Evolutionary conservation across 2,113 vertebrate genomes (phyloP).

Genomic region (Lota lota): DNA sequence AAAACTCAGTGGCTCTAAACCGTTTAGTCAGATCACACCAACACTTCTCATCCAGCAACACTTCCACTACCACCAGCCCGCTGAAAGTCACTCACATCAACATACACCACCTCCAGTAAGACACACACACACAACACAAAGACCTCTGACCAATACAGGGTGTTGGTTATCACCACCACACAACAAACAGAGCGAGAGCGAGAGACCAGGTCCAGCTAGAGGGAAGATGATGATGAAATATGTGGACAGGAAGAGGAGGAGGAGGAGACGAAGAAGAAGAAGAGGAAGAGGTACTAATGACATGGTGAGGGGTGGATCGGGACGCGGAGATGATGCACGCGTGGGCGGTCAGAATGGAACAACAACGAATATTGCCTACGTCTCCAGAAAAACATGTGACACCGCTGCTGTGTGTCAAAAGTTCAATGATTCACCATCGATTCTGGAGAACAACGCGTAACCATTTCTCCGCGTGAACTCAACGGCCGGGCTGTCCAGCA

Average conservation of each 20-base stretch:
- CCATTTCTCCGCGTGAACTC: background rate
- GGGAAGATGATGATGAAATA: too few relatives aligned
- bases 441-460: constrained; percentile 9
- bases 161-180: too few relatives aligned
- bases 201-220: too few relatives aligned
- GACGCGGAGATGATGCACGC: constrained; percentile 10
- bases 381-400: constrained; percentile 19
- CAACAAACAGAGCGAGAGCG: too few relatives aligned
- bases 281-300: background rate
- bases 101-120: too few relatives aligned
- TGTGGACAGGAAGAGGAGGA: constrained; percentile 10
- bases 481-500: too few relatives aligned
- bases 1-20: too few relatives aligned
- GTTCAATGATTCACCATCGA: constrained; percentile 38
- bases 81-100: too few relatives aligned
- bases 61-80: too few relatives aligned
- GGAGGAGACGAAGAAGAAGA: constrained; percentile 5
- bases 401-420: constrained; percentile 18
- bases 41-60: too few relatives aligned
- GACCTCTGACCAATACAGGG: too few relatives aligned
- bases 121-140: background rate
- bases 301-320: background rate
- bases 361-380: constrained; percentile 32
- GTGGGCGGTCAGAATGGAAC: constrained; percentile 20
- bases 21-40: too few relatives aligned